These are phyloP conservation scores for Progne subis DNA, from an alignment of 2,113 vertebrate genomes.

Conservation along the genomic window DNA sequence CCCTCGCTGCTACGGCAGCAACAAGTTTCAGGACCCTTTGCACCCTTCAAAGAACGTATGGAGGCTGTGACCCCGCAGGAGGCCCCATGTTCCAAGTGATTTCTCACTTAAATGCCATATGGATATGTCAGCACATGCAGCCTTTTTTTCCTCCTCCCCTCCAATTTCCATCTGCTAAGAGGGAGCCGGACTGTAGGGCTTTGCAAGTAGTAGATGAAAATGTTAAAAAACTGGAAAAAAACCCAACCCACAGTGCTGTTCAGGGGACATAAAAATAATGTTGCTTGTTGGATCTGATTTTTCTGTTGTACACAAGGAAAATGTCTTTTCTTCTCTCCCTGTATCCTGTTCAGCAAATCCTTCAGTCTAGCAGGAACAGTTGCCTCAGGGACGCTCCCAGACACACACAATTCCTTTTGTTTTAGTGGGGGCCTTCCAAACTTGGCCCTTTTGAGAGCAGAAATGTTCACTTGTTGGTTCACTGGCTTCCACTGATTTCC, in stretches of 20 bases:
- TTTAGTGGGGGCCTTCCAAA: not conserved
- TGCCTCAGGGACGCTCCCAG: not conserved
- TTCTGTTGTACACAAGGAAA: not conserved
- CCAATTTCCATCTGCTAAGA: constrained; percentile 60
- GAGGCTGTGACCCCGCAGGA: constrained; percentile 44
- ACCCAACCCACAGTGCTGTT: not conserved
- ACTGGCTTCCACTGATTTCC: not conserved
- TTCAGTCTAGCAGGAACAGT: not conserved
- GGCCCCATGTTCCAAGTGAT: constrained; percentile 54
- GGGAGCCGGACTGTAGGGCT: constrained; percentile 14
- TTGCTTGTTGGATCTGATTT: not conserved
- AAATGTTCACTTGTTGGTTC: not conserved
- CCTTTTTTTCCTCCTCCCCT: not conserved
- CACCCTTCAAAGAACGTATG: constrained; percentile 59
- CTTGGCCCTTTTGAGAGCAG: not conserved
- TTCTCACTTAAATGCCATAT: constrained; percentile 64
- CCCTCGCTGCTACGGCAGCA: constrained; percentile 12
- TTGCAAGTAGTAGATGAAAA: constrained; percentile 43
- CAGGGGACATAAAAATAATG: constrained; percentile 11
- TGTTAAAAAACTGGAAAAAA: constrained; percentile 39
- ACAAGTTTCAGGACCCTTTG: constrained; percentile 56
- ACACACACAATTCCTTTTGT: not conserved
- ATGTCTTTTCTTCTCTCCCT: not conserved
- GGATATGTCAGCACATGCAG: constrained; percentile 60
- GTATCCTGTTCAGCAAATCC: not conserved